phyloP scores from a whole-genome alignment of 2,888 invertebrate genomes.

The Heliconius ismenius region DNA sequence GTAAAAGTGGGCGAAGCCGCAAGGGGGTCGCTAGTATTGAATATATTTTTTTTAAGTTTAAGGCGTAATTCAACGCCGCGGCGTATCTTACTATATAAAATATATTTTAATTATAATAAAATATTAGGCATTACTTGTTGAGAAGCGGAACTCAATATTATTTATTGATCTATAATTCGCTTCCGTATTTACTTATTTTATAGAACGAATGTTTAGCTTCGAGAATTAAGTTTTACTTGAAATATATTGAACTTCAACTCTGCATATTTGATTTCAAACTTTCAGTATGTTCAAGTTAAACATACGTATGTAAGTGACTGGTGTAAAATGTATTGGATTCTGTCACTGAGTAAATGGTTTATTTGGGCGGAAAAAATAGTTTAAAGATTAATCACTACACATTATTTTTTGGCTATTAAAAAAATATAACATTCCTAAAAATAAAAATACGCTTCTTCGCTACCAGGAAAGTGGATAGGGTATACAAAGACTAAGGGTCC shows the following conservation, averaged over 20 bases:
- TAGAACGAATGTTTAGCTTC: neutral
- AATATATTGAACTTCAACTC: neutral
- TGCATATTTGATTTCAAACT: constrained; percentile 11
- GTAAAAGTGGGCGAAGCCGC: too few relatives aligned
- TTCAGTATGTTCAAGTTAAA: constrained; percentile 1
- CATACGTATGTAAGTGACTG: neutral
- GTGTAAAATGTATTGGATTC: neutral
- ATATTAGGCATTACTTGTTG: neutral
- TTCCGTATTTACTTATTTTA: neutral
- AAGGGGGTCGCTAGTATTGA: too few relatives aligned
- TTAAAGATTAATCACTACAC: too few relatives aligned
- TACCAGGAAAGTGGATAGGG: too few relatives aligned
- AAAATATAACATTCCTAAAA: too few relatives aligned
- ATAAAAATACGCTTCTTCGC: too few relatives aligned
- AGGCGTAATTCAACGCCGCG: too few relatives aligned
- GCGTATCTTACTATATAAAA: too few relatives aligned
- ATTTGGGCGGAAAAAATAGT: neutral
- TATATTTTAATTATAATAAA: neutral
- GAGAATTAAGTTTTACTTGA: neutral
- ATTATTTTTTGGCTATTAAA: too few relatives aligned
- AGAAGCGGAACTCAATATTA: neutral
- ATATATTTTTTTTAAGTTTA: too few relatives aligned
- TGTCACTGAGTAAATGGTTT: neutral
- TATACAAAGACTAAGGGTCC: too few relatives aligned
- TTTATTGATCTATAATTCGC: neutral